Evolutionary conservation across 1,140 invertebrate species (phyloP).

Genomic region (Phymastichus coffea): DNA sequence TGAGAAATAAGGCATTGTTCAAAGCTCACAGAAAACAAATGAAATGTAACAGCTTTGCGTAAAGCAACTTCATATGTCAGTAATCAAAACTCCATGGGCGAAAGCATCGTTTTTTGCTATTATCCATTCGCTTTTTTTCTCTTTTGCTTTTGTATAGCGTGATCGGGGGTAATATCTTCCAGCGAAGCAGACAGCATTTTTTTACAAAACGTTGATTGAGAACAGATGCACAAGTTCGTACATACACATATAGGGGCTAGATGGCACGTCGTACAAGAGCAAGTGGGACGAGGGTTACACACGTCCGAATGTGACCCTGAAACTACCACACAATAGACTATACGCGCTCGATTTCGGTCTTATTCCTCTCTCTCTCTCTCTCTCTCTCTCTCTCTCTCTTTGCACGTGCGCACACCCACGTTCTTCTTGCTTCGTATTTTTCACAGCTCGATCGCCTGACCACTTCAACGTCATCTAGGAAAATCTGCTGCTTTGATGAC

Average conservation of each 20-base stretch:
- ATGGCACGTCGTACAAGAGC: conserved; percentile 41
- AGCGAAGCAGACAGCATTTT: conserved; percentile 41
- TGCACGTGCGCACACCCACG: conserved; percentile 2
- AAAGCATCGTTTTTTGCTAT: too few relatives aligned
- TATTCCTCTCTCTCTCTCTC: conserved; percentile 28
- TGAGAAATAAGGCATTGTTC: too few relatives aligned
- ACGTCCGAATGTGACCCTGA: conserved; percentile 49
- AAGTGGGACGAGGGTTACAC: conserved; percentile 42
- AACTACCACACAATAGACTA: conserved; percentile 40
- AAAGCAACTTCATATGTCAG: too few relatives aligned
- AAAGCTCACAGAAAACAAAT: too few relatives aligned
- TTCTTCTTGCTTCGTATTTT: conserved; percentile 12
- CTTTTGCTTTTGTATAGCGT: conserved; percentile 16
- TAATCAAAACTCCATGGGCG: too few relatives aligned
- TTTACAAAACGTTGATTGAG: conserved; percentile 54
- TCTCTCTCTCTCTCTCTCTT: conserved; percentile 8
- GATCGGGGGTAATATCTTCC: conserved; percentile 42
- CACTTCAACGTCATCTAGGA: conserved; percentile 27
- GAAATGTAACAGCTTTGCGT: too few relatives aligned
- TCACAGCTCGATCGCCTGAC: conserved; percentile 14
- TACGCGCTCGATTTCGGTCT: conserved; percentile 41
- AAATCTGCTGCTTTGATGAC: conserved; percentile 49
- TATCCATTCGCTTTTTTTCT: too few relatives aligned
- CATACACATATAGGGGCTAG: too few relatives aligned
- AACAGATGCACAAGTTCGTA: conserved; percentile 53